A percentile compares a stretch with the other conserved stretches of the same genome.
Evolutionary conservation across 2,888 invertebrate species (phyloP).

Genomic region (Gisinianus flammeolus): DNA sequence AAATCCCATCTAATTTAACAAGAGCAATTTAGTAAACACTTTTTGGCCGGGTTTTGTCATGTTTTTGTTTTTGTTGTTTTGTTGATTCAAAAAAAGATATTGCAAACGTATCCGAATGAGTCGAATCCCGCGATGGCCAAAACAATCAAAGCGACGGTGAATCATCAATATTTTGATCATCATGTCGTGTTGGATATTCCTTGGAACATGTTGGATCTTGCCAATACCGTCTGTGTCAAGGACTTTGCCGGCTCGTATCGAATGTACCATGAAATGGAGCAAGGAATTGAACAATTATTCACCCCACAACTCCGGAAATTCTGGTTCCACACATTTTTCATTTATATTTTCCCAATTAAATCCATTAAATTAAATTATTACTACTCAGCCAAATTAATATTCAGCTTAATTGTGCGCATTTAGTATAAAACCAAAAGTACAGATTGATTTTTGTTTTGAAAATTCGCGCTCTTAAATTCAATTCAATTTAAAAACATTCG

Average conservation of each 20-base stretch:
- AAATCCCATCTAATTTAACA: no score
- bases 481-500: neutral
- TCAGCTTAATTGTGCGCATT: no score
- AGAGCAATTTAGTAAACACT: no score
- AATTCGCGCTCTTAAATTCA: neutral
- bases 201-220: constrained; percentile 51
- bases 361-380: neutral
- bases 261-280: constrained; percentile 49
- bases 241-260: constrained; percentile 46
- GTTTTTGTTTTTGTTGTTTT: neutral
- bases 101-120: neutral
- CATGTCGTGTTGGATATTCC: constrained; percentile 40
- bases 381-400: neutral
- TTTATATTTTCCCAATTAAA: neutral
- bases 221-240: constrained; percentile 39
- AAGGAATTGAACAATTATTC: constrained; percentile 49
- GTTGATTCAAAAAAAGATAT: no score
- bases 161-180: constrained; percentile 24
- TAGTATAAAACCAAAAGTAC: no score
- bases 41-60: no score
- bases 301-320: constrained; percentile 42
- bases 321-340: constrained; percentile 43
- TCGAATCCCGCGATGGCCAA: neutral
- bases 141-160: neutral
- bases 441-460: neutral